Conservation (phyloP, 2,797 vertebrate genomes). For the Macropus fuliginosus region DNA sequence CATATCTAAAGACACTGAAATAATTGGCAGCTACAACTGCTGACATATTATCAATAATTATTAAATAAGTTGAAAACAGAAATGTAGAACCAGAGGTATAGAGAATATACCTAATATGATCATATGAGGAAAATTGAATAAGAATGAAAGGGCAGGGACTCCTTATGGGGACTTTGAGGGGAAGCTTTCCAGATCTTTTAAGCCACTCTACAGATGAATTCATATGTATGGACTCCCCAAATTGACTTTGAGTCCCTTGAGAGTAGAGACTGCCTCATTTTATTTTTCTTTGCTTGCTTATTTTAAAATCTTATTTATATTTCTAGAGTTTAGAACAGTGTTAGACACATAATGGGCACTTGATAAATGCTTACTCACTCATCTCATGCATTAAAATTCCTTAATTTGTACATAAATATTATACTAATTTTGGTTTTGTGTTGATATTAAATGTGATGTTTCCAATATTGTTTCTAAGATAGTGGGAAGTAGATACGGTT, state of each 20-base stretch:
- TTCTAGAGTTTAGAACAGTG: neutral
- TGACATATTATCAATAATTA: neutral
- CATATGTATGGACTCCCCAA: neutral
- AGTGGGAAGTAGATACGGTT: neutral
- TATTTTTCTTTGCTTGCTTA: neutral
- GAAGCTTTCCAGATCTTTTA: neutral
- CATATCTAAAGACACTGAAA: neutral
- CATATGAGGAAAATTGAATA: neutral
- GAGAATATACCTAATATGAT: neutral
- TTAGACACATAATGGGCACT: neutral
- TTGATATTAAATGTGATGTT: neutral
- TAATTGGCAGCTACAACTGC: neutral
- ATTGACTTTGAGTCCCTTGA: neutral
- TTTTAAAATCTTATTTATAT: neutral
- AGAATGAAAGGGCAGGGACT: neutral
- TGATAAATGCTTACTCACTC: neutral
- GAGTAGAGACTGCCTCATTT: neutral
- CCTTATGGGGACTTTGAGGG: neutral
- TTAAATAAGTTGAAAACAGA: neutral
- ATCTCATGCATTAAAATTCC: neutral
- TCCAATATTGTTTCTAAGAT: neutral
- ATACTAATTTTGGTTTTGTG: neutral
- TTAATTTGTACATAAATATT: neutral
- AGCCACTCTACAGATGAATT: neutral
- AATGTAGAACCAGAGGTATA: neutral